Percentiles rank a stretch among this genome's conserved stretches.
Conservation (phyloP, 1,140 invertebrate genomes). For the Pseudomyrmex pallidus region DNA sequence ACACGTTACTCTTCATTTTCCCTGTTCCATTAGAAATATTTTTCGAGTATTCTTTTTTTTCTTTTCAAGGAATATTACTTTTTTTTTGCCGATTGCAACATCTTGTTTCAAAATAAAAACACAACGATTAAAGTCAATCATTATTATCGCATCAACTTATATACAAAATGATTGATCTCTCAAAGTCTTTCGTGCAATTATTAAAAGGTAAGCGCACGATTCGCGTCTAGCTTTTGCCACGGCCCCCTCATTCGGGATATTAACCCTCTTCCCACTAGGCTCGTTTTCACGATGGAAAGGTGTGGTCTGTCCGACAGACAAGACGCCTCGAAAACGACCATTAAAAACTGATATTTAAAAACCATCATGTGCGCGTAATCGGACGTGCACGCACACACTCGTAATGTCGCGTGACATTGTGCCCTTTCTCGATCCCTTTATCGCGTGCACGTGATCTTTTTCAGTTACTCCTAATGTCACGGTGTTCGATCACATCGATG, state of each 20-base stretch:
- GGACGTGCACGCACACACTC: background rate
- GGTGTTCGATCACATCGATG: conserved; percentile 38
- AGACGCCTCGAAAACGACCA: conserved; percentile 28
- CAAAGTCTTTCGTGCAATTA: too few relatives aligned
- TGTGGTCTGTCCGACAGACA: background rate
- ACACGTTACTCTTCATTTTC: too few relatives aligned
- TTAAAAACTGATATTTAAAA: conserved; percentile 64
- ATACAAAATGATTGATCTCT: background rate
- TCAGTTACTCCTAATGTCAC: conserved; percentile 24
- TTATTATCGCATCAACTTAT: background rate
- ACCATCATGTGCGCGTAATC: background rate
- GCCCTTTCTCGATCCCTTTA: conserved; percentile 33
- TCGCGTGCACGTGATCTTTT: conserved; percentile 24
- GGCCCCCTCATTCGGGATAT: background rate
- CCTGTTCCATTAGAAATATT: too few relatives aligned
- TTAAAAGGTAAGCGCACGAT: background rate
- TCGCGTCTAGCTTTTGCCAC: background rate
- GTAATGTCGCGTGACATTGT: conserved; percentile 52
- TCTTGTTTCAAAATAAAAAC: too few relatives aligned
- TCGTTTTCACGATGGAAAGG: conserved; percentile 3
- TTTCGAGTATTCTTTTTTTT: too few relatives aligned
- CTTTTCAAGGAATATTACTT: too few relatives aligned
- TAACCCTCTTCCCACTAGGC: background rate
- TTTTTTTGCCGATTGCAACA: too few relatives aligned
- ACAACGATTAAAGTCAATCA: background rate